These are phyloP conservation scores for Drosophila neotestacea DNA, from an alignment of 2,888 invertebrate genomes.

Conservation along the genomic window DNA sequence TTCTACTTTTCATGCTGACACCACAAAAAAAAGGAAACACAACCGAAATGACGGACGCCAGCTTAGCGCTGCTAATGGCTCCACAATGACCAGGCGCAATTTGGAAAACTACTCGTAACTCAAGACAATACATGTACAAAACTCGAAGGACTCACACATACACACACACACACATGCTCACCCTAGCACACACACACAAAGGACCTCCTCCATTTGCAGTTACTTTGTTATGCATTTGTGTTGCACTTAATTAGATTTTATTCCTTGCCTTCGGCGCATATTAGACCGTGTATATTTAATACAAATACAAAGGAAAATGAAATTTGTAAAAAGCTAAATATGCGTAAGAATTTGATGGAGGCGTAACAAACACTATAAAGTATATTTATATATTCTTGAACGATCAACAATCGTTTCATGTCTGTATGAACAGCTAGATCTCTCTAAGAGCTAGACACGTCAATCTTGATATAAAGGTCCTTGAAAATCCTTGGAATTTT, in stretches of 20 bases:
- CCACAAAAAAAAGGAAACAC: slow-evolving; percentile 52
- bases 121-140: slow-evolving; percentile 4
- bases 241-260: slow-evolving; percentile 66
- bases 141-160: slow-evolving; percentile 4
- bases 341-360: too few relatives aligned
- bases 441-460: too few relatives aligned
- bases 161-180: slow-evolving; percentile 4
- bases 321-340: too few relatives aligned
- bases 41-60: slow-evolving; percentile 36
- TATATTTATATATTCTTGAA: too few relatives aligned
- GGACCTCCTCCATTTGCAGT: slow-evolving; percentile 25
- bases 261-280: neutral
- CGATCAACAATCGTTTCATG: too few relatives aligned
- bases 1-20: slow-evolving; percentile 81
- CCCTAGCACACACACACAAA: slow-evolving; percentile 13
- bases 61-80: slow-evolving; percentile 67
- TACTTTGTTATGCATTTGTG: slow-evolving; percentile 37
- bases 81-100: slow-evolving; percentile 74
- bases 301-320: too few relatives aligned
- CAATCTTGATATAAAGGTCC: too few relatives aligned
- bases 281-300: too few relatives aligned
- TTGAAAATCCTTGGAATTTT: too few relatives aligned
- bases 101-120: slow-evolving; percentile 15
- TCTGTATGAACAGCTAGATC: too few relatives aligned
- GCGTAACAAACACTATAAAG: too few relatives aligned